These are phyloP conservation scores for Nomada goodeniana DNA, from an alignment of 2,888 invertebrate species.

Conservation along the genomic window DNA sequence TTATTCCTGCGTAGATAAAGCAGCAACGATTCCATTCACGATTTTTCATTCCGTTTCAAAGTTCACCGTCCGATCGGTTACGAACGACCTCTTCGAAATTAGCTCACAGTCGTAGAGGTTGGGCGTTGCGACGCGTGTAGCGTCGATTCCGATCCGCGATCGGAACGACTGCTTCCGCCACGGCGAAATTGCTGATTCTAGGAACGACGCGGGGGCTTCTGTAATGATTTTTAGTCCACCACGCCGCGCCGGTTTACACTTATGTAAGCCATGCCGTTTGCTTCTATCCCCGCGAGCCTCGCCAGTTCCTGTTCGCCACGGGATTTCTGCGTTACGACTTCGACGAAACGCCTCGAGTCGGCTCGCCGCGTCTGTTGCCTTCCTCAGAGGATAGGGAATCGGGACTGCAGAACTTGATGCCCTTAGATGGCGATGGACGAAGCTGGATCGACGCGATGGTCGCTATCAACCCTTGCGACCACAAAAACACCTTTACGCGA, in stretches of 20 bases:
- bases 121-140: slow-evolving; percentile 6
- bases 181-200: slow-evolving; percentile 30
- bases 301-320: slow-evolving; percentile 11
- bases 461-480: too few relatives aligned
- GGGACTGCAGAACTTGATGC: not conserved
- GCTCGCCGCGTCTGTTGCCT: not conserved
- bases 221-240: slow-evolving; percentile 45
- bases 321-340: slow-evolving; percentile 3
- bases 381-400: slow-evolving; percentile 4
- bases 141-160: not conserved
- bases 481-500: too few relatives aligned
- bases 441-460: too few relatives aligned
- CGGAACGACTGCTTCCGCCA: not conserved
- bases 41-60: slow-evolving; percentile 55
- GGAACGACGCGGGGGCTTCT: slow-evolving; percentile 24
- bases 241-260: slow-evolving; percentile 4
- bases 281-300: slow-evolving; percentile 15
- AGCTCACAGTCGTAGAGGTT: not conserved
- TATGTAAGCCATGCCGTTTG: slow-evolving; percentile 28
- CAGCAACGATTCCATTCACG: slow-evolving; percentile 17
- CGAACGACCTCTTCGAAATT: slow-evolving; percentile 40
- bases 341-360: not conserved
- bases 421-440: not conserved
- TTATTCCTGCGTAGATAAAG: slow-evolving; percentile 1
- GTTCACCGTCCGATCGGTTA: slow-evolving; percentile 35